Conservation (phyloP, 2,797 vertebrate genomes). For the Leuciscus waleckii region DNA sequence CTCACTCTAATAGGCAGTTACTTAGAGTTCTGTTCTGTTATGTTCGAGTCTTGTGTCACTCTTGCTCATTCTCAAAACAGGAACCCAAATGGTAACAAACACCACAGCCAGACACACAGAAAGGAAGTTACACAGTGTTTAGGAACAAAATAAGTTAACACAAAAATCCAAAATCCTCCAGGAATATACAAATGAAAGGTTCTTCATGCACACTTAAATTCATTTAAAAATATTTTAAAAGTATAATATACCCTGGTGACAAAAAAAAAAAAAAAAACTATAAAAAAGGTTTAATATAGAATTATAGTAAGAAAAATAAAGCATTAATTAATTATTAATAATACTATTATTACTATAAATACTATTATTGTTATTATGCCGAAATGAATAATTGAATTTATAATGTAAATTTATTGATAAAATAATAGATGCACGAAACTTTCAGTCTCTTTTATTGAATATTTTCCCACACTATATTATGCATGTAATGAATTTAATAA, state of each 20-base stretch:
- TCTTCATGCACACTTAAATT: background rate
- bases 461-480: background rate
- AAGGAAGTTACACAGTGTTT: background rate
- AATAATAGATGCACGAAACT: background rate
- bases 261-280: background rate
- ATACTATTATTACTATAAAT: no score
- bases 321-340: background rate
- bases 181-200: background rate
- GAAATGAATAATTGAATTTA: background rate
- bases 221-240: background rate
- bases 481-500: background rate
- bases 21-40: constrained; percentile 31
- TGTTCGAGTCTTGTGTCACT: constrained; percentile 34
- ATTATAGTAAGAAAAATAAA: background rate
- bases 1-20: constrained; percentile 28
- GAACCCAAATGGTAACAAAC: constrained; percentile 13
- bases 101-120: constrained; percentile 1
- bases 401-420: background rate
- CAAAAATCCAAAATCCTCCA: background rate
- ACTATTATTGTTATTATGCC: background rate
- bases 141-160: background rate
- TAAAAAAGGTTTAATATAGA: background rate
- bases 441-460: background rate
- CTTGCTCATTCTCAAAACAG: constrained; percentile 28
- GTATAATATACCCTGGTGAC: background rate